These are phyloP conservation scores for Homalodisca vitripennis DNA, from an alignment of 1,140 invertebrate genomes.

Conservation along the genomic window DNA sequence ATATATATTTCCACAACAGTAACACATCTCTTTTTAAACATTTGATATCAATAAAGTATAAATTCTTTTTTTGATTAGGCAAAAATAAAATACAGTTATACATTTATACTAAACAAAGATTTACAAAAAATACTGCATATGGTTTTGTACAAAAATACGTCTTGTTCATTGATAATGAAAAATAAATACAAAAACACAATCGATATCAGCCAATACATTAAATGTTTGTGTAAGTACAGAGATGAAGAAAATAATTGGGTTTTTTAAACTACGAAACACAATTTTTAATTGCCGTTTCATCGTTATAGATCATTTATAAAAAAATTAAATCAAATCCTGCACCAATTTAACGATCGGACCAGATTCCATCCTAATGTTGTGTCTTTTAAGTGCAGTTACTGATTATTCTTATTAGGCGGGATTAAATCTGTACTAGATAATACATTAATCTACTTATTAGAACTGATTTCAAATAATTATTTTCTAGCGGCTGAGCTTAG, in stretches of 20 bases:
- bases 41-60: neutral
- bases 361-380: neutral
- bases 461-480: neutral
- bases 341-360: too few species aligned
- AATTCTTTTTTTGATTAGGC: conserved; percentile 24
- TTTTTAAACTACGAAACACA: too few species aligned
- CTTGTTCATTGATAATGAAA: too few species aligned
- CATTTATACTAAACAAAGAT: conserved; percentile 18
- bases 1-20: conserved; percentile 34
- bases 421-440: conserved; percentile 12
- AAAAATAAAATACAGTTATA: conserved; percentile 30
- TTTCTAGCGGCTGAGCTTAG: neutral
- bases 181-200: conserved; percentile 26
- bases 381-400: neutral
- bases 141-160: conserved; percentile 25
- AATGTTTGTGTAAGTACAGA: conserved; percentile 7
- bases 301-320: too few species aligned
- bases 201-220: neutral
- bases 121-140: conserved; percentile 28
- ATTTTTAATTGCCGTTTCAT: too few species aligned
- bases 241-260: too few species aligned
- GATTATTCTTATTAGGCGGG: conserved; percentile 21
- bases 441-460: conserved; percentile 7
- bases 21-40: conserved; percentile 2
- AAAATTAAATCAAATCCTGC: neutral